Evolutionary conservation across 2,113 vertebrate species (phyloP), one percentile per base, ranked within the genome.

Genomic region (Butorides virescens): DNA sequence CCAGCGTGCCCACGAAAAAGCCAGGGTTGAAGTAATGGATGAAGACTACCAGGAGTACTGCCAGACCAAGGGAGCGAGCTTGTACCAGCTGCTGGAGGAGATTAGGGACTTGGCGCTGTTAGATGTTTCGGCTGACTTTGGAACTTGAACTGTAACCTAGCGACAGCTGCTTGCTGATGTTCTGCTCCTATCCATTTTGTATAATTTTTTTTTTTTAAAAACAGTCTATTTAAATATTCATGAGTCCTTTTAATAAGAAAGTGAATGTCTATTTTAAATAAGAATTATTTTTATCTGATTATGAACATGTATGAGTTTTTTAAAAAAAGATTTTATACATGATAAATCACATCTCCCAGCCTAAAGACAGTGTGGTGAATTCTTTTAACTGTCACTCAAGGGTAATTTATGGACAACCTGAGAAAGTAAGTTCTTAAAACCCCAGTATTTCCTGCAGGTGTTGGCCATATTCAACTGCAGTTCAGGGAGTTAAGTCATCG

Each of bases 51-150:
- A 36, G 42, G 96, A 99, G 93, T 99, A 99, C 94, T 93, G 98
- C 70, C 99, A 99, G 95, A 99, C 98, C 50, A 98, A 97, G 87
- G 98, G 97, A 2, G 97, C 95, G 5, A 99, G 99, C 67, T 98
- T 99, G 1, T 99, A 99, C 96, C 97, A 97, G 2, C 82, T 99
- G 32, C 97, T 99, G 90, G 99, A 99, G 97, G 99, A 99, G 95
- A 98, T 99, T n/a, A 96, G 98, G 53, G 99, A 99, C 86, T 95
- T 99, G 66, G 99, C 99, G 0, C 97, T 99, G 26, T 74, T 98
- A 14, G 98, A 99, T 36, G 96, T 98, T 30, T 97, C 97, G 2
- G 39, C 52, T 34, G 95, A 76, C 9, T 6, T 44, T 3, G 30
- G 72, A 76, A 68, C 95, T 12, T 97, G 93, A 98, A 20, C 66